Evolutionary conservation across 2,888 invertebrate genomes (phyloP), one percentile per base, ranked within the genome.

Genomic region (Drosophila algonquin): DNA sequence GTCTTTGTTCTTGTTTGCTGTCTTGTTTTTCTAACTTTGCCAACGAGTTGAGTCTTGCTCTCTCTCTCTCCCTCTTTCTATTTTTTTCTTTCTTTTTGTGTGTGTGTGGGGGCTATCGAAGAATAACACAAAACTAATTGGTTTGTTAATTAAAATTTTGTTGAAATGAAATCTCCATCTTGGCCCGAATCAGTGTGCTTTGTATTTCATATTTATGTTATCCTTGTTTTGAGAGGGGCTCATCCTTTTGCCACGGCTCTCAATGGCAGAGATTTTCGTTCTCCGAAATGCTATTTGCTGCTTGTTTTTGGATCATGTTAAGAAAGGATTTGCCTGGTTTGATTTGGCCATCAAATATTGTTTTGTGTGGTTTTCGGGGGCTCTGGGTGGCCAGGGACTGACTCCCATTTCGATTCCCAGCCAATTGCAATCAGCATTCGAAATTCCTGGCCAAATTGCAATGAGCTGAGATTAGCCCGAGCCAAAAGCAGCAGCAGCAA

Each of bases 61-160:
- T 27, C 21, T 21, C 21, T 21, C 21, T 27, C 18, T n/a, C n/a
- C 7, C 27, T 27, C 30, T 8, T 7, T 30, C 14, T 35, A 12
- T 16, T 2, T 9, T 30, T 18, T 35, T 4, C 12, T 24, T 3
- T 30, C 8, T 44, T 56, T 51, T 57, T n/a, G 7, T 40, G 14
- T 40, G 9, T 2, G 10, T 35, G 10, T 10, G 10, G 3, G 3
- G 12, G 58, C 64, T 54, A 63, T 68, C 65, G 67, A 40, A 1
- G 76, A 82, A 77, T 76, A 88, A 81, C 77, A 73, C 56, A 77
- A 79, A 77, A 87, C 87, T 87, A 84, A 84, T 84, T 89, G 87
- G 87, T 84, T 84, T 84, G 87, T 84, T 84, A 89, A 89, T 84
- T 89, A 89, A 85, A 81, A 83, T 86, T 76, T 78, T 79, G 76